Evolutionary conservation across 2,888 invertebrate species (phyloP).

Genomic region (Eilema sororculum): DNA sequence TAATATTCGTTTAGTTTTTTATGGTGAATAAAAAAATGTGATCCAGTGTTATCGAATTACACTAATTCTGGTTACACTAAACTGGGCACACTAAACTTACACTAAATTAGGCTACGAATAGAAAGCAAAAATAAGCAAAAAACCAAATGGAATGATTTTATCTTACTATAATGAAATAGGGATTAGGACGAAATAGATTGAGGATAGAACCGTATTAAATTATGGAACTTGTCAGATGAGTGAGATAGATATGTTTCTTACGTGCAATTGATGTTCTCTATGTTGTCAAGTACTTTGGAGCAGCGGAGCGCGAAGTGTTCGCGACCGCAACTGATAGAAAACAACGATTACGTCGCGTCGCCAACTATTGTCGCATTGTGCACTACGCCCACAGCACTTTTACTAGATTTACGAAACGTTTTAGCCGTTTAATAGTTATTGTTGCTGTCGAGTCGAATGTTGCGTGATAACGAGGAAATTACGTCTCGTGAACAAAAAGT

Average conservation of each 20-base stretch:
- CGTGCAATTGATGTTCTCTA: constrained; percentile 60
- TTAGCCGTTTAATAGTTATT: constrained; percentile 69
- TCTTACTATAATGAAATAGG: neutral
- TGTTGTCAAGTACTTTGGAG: constrained; percentile 55
- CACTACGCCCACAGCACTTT: constrained; percentile 79
- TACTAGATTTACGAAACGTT: constrained; percentile 83
- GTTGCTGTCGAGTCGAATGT: constrained; percentile 66
- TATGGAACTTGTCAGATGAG: constrained; percentile 29
- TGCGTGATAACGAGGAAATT: constrained; percentile 77
- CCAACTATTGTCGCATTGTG: constrained; percentile 81
- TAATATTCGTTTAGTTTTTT: neutral
- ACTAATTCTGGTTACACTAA: neutral
- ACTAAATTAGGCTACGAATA: neutral
- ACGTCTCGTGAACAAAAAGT: constrained; percentile 54
- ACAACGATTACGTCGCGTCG: constrained; percentile 82
- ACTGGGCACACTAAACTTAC: neutral
- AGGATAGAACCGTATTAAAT: neutral
- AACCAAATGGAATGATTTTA: constrained; percentile 12
- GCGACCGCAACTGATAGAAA: constrained; percentile 85
- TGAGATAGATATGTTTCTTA: constrained; percentile 36
- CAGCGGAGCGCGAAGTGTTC: constrained; percentile 80
- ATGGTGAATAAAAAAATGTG: neutral
- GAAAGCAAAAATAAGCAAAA: neutral
- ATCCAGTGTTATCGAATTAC: neutral
- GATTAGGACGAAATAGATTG: neutral